phyloP scores from a whole-genome alignment of 1,140 invertebrate genomes.

The Argopecten irradians region DNA sequence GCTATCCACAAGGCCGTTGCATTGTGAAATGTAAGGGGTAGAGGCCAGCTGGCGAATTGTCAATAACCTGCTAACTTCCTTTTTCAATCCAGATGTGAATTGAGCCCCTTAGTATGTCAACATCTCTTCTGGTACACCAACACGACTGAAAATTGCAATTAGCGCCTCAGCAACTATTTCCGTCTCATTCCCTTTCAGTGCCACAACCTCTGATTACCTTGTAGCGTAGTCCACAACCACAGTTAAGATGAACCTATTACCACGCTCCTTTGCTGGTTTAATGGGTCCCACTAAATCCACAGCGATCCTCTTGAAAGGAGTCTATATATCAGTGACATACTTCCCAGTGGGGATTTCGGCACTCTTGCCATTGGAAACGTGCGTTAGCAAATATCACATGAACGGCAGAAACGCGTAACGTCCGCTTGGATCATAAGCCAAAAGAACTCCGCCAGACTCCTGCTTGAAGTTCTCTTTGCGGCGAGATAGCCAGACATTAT shows the following conservation, averaged over 20 bases:
- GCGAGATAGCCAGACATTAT: conserved; percentile 46
- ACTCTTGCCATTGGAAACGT: conserved; percentile 32
- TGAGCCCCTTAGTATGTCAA: too few species aligned
- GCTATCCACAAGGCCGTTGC: conserved; percentile 59
- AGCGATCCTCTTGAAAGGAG: conserved; percentile 46
- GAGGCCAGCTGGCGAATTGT: too few species aligned
- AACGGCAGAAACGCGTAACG: conserved; percentile 33
- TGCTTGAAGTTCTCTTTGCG: conserved; percentile 5
- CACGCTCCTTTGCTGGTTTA: conserved; percentile 36
- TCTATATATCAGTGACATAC: conserved; percentile 40
- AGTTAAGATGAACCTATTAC: conserved; percentile 47
- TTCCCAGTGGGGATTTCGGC: neutral
- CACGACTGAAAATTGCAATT: conserved; percentile 71
- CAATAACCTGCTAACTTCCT: conserved; percentile 51
- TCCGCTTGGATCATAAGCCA: conserved; percentile 49
- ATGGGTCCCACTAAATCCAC: conserved; percentile 45
- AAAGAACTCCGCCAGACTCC: conserved; percentile 41
- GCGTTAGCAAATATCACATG: conserved; percentile 45
- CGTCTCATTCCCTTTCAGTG: conserved; percentile 43
- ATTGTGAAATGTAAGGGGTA: too few species aligned
- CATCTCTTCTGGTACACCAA: conserved; percentile 74
- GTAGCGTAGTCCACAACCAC: conserved; percentile 54
- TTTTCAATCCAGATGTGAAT: conserved; percentile 62
- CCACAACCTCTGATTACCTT: conserved; percentile 48
- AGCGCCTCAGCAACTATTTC: conserved; percentile 58